Evolutionary conservation across 2,113 vertebrate genomes (phyloP), one percentile per base, ranked within the genome.

Genomic region (Peromyscus maniculatus): DNA sequence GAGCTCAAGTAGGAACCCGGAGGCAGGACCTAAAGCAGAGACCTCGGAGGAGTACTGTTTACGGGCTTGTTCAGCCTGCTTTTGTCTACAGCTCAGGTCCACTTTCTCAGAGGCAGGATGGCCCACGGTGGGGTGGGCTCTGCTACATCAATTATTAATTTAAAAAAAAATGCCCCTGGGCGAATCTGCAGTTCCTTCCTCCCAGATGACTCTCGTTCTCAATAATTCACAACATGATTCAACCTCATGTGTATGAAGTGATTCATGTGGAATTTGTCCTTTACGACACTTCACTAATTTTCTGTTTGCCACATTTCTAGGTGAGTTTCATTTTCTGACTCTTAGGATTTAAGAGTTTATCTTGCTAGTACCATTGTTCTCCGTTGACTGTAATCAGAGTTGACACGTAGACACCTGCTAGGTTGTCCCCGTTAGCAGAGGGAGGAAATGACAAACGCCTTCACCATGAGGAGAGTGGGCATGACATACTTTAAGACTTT

Each of bases 281-380:
- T 96, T 11, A 2, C 19, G 69, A 5, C 33, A 31, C 36, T 78
- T 78, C 57, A 93, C 74, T 79, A 16, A 17, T n/a, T 26, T 91
- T 31, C 39, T 78, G 82, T 46, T 89, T 57, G 46, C 21, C 31
- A 62, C 33, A 39, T 67, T 75, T 21, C 72, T 91, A 17, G 7
- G 13, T 75, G 75, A 82, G 69, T 24, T 86, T 82, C 55, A 36
- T 90, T 91, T 49, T 94, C 52, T 93, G 21, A 57, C 17, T 74
- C 3, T n/a, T 3, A 4, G 26, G 31, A 28, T 66, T 82, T 31
- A 31, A 94, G 24, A 15, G 78, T 84, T 88, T 95, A 17, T 94
- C 75, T 92, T 87, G 93, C 55, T 93, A 1, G 78, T 46, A 66
- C 9, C 49, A 87, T 96, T 93, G 78, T 10, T 89, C 22, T 16